Base-by-base conservation (phyloP, 2,888 invertebrate species). In the Pimpla rufipes region DNA sequence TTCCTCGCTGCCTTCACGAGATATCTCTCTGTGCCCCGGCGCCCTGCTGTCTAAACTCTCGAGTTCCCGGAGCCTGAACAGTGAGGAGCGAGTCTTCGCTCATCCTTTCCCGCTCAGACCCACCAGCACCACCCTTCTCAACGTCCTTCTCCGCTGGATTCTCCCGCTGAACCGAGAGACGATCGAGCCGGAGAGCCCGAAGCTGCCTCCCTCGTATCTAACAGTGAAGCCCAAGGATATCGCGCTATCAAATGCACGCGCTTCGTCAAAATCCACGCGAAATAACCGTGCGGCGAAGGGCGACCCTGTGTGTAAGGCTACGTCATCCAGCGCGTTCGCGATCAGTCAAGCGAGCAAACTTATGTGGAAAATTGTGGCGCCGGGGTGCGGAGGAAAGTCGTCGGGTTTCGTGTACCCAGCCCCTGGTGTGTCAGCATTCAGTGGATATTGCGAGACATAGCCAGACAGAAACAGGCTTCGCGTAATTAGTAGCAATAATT, bases 241-340 rank as follows among this genome's bases (percentile, higher is more conserved):
- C 84, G 89, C 90, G 90, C 92, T 90, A 92, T 93, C 93, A 92
- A 92, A 89, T 90, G 90, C 92, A 92, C 90, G 90, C 81, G 71
- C 78, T 82, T 68, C 85, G 84, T 87, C 85, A 85, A 81, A 87
- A 87, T 87, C 70, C 81, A 75, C 73, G 29, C 47, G 64, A 75
- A 78, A 78, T 78, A 84, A 84, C 62, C 78, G 62, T 42, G 81
- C 66, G 74, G 77, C 75, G 83, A 66, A 29, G 29, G 29, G 29
- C 29, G 29, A 29, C 29, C 66, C 70, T 67, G 40, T 66, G 62
- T 35, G 62, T 74, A 59, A 78, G 81, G 66, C 5, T 5, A 5
- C 68, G 70, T 81, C 84, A 78, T 64, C 23, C 64, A 45, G 18
- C 59, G 37, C 7, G 35, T 47, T 62, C 47, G 37, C 21, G 77